phyloP scores from a whole-genome alignment of 2,113 vertebrate species.

The Tragulus kanchil region DNA sequence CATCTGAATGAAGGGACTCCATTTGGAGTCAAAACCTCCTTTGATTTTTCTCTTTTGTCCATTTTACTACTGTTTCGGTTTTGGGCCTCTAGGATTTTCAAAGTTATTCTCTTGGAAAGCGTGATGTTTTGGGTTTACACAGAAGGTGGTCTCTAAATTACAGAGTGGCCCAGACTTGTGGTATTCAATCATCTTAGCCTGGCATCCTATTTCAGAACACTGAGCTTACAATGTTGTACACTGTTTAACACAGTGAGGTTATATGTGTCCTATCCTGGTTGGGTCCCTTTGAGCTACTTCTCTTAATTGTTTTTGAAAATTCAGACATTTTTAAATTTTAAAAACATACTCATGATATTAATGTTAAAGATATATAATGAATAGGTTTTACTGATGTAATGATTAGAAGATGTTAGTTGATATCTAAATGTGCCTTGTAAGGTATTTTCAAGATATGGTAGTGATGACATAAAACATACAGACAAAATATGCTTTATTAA shows the following conservation, averaged over 20 bases:
- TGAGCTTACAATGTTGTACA: not conserved
- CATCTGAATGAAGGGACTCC: not conserved
- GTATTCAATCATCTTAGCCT: not conserved
- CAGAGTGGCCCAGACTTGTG: not conserved
- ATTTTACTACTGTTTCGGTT: conserved; percentile 16
- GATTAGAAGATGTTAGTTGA: not conserved
- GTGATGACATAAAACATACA: conserved; percentile 24
- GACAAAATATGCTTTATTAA: not conserved
- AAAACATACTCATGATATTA: not conserved
- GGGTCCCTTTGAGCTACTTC: conserved; percentile 1
- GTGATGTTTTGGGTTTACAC: not conserved
- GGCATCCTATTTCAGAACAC: conserved; percentile 6
- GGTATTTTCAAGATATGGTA: not conserved
- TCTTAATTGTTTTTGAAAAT: conserved; percentile 50
- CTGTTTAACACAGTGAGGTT: not conserved
- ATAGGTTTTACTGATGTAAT: not conserved
- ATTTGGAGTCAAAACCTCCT: not conserved
- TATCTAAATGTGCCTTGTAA: not conserved
- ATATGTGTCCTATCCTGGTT: not conserved
- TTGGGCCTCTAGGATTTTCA: not conserved
- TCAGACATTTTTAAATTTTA: conserved; percentile 1
- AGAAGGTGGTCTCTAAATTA: conserved; percentile 18
- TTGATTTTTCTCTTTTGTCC: conserved; percentile 16
- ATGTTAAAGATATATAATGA: not conserved
- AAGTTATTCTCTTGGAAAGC: conserved; percentile 46